Percentiles rank a stretch among this genome's conserved stretches.
phyloP scores from a whole-genome alignment of 2,888 invertebrate genomes.

The Megamerina dolium region DNA sequence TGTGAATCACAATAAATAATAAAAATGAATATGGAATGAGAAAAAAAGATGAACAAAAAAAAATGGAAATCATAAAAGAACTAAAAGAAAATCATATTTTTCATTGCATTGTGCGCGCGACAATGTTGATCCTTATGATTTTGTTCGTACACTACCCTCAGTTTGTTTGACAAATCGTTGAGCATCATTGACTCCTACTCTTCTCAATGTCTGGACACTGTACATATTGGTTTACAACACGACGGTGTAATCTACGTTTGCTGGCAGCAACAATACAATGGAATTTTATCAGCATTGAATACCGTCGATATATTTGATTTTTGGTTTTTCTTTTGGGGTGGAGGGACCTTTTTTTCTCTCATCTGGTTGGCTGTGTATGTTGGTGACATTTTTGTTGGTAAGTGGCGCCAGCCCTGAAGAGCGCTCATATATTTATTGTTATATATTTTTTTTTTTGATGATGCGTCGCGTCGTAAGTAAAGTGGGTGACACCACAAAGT shows the following conservation, averaged over 20 bases:
- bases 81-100: slow-evolving; percentile 30
- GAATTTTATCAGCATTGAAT: too few species aligned
- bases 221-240: too few species aligned
- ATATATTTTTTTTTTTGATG: too few species aligned
- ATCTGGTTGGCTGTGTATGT: background rate
- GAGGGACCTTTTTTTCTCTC: too few species aligned
- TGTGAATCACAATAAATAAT: slow-evolving; percentile 47
- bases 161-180: slow-evolving; percentile 14
- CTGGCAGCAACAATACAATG: too few species aligned
- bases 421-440: background rate
- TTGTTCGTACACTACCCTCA: background rate
- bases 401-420: slow-evolving; percentile 8
- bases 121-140: too few species aligned
- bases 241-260: too few species aligned
- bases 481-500: too few species aligned
- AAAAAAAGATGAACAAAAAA: slow-evolving; percentile 12
- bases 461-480: too few species aligned
- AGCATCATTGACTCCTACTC: background rate
- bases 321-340: background rate
- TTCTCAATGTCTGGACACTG: background rate
- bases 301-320: too few species aligned
- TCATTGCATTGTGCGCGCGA: slow-evolving; percentile 34
- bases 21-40: slow-evolving; percentile 24
- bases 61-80: slow-evolving; percentile 8
- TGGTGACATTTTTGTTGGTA: background rate